Percentiles rank a stretch among this genome's conserved stretches.
These are phyloP conservation scores for Sitta europaea DNA, from an alignment of 2,113 vertebrate genomes.

Conservation along the genomic window DNA sequence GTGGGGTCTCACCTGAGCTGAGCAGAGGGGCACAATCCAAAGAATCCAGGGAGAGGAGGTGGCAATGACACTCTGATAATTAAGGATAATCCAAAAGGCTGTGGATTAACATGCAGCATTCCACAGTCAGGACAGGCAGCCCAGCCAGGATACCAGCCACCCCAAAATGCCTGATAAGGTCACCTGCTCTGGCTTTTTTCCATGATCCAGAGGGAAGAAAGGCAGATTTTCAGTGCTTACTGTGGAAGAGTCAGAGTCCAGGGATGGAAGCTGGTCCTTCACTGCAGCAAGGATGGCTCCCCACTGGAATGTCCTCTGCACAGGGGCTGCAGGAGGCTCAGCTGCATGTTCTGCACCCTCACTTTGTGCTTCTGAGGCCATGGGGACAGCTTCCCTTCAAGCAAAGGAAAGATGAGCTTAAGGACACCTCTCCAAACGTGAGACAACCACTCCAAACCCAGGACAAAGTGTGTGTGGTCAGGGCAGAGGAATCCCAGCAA, in stretches of 20 bases:
- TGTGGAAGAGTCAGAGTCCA: constrained; percentile 71
- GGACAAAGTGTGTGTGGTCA: neutral
- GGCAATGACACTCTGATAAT: neutral
- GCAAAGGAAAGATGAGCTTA: neutral
- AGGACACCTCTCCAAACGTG: neutral
- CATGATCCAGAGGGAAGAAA: neutral
- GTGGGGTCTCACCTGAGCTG: neutral
- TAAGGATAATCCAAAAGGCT: neutral
- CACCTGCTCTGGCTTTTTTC: neutral
- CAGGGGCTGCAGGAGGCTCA: neutral
- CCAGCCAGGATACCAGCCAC: neutral
- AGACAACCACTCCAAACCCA: neutral
- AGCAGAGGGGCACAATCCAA: neutral
- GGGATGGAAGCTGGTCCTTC: constrained; percentile 72
- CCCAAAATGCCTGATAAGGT: neutral
- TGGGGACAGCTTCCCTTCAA: neutral
- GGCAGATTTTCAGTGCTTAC: constrained; percentile 50
- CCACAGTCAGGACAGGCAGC: neutral
- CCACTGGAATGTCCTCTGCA: constrained; percentile 34
- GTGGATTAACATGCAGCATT: neutral
- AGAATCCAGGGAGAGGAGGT: neutral
- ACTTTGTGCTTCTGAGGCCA: constrained; percentile 48
- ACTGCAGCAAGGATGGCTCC: constrained; percentile 69
- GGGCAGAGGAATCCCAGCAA: neutral
- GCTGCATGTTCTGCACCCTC: neutral